Evolutionary conservation across 2,113 vertebrate genomes (phyloP).

Genomic region (Felis chaus): DNA sequence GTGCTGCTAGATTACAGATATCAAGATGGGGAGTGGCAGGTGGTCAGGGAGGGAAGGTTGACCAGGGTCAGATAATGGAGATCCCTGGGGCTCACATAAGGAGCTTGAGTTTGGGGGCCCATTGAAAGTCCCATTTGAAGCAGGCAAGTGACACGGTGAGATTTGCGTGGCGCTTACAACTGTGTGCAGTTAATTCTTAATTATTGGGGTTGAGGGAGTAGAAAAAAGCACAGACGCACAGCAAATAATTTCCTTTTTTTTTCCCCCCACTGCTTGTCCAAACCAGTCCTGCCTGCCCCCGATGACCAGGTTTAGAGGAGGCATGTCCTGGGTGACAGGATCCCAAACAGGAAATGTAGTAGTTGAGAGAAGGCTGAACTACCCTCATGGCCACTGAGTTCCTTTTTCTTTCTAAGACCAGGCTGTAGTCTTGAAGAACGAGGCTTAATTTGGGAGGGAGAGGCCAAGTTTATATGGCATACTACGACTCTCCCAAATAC

Average conservation of each 20-base stretch:
- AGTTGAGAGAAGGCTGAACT: background rate
- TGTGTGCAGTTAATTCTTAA: background rate
- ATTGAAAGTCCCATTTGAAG: background rate
- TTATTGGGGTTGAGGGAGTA: background rate
- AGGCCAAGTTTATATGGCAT: background rate
- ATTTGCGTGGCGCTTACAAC: background rate
- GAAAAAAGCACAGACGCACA: background rate
- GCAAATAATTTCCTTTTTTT: background rate
- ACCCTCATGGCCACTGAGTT: background rate
- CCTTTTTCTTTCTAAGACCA: background rate
- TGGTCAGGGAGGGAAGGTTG: background rate
- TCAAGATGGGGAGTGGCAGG: background rate
- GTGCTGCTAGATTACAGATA: accelerated
- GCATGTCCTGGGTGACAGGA: background rate
- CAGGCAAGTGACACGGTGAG: background rate
- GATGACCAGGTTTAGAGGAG: background rate
- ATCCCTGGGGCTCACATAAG: background rate
- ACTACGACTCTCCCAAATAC: background rate
- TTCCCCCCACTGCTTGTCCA: background rate
- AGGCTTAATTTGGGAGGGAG: background rate
- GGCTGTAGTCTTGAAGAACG: background rate
- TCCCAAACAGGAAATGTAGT: background rate
- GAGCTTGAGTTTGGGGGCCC: background rate
- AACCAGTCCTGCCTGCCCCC: background rate
- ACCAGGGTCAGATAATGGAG: too few relatives aligned